A percentile compares a stretch with the other conserved stretches of the same genome.
Evolutionary conservation across 2,113 vertebrate genomes (phyloP).

Genomic region (Atlantisia rogersi): DNA sequence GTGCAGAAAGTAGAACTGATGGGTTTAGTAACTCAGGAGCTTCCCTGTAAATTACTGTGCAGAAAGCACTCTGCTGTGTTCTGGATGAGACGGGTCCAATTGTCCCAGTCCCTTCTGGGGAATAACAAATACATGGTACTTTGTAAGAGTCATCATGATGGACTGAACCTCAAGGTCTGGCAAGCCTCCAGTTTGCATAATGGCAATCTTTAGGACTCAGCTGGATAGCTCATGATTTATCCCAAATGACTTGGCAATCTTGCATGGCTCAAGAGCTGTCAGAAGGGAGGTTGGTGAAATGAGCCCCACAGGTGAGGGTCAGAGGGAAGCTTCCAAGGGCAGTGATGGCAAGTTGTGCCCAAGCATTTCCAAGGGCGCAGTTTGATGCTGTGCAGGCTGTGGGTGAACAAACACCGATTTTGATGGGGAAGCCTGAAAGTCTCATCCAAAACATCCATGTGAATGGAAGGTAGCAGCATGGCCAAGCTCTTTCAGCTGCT

Average conservation of each 20-base stretch:
- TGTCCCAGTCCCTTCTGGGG: background rate
- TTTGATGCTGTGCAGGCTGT: accelerated
- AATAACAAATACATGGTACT: background rate
- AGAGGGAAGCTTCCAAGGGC: background rate
- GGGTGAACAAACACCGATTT: background rate
- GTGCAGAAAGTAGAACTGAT: background rate
- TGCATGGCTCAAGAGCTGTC: background rate
- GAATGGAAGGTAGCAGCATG: background rate
- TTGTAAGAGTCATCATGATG: background rate
- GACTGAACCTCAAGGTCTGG: background rate
- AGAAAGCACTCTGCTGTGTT: background rate
- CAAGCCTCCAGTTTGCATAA: background rate
- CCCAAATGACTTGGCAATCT: background rate
- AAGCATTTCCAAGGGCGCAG: background rate
- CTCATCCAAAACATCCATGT: background rate
- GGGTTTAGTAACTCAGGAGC: background rate
- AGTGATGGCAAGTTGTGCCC: background rate
- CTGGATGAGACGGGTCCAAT: background rate
- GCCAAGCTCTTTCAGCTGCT: background rate
- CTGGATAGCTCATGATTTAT: background rate
- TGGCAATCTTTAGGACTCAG: background rate
- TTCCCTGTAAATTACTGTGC: background rate
- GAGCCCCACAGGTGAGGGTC: background rate
- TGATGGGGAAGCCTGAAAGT: background rate
- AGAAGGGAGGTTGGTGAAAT: background rate